These are phyloP conservation scores for Heliconius ismenius DNA, from an alignment of 2,888 invertebrate species.

Conservation along the genomic window DNA sequence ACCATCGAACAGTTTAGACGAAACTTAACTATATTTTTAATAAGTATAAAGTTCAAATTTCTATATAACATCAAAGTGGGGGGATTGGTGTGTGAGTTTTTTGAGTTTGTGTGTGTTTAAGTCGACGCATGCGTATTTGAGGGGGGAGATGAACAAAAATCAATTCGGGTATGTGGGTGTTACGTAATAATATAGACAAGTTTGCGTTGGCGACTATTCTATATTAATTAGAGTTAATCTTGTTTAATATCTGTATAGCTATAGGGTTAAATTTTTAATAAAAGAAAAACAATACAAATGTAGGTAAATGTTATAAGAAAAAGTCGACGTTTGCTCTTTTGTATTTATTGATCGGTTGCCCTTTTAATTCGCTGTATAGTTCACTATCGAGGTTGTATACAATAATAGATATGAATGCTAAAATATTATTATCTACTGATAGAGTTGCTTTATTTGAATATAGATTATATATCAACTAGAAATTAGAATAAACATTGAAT, in stretches of 20 bases:
- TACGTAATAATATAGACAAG: slow-evolving; percentile 73
- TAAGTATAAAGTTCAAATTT: slow-evolving; percentile 38
- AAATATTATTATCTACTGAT: not conserved
- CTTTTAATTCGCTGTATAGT: not conserved
- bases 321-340: not conserved
- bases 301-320: not conserved
- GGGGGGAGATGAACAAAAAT: slow-evolving; percentile 70
- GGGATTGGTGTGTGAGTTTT: slow-evolving; percentile 52
- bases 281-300: not conserved
- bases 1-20: slow-evolving; percentile 49
- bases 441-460: not conserved
- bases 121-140: slow-evolving; percentile 69
- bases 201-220: slow-evolving; percentile 60
- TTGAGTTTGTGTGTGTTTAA: slow-evolving; percentile 61
- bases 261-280: slow-evolving; percentile 31
- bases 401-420: not conserved
- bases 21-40: slow-evolving; percentile 44
- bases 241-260: slow-evolving; percentile 46
- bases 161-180: slow-evolving; percentile 78
- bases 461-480: not conserved
- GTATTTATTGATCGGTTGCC: slow-evolving; percentile 15
- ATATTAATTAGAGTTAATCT: slow-evolving; percentile 64
- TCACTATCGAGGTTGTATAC: not conserved
- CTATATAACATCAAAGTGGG: slow-evolving; percentile 34
- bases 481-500: too few species aligned